Evolutionary conservation across 2,797 vertebrate genomes (phyloP).

Genomic region (Picus viridis): DNA sequence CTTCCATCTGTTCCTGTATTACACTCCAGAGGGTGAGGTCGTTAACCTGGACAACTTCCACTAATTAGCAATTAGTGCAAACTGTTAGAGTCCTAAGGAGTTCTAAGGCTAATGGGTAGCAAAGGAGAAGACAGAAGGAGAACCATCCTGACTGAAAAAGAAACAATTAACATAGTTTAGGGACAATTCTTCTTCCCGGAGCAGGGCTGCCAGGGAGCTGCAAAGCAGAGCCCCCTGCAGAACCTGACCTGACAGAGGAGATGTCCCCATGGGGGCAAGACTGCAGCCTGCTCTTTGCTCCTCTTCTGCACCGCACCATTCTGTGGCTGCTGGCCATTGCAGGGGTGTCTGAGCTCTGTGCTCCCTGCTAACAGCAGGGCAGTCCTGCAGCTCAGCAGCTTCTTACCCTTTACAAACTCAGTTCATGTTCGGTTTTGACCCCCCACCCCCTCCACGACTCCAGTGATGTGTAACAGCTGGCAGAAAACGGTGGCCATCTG

Average conservation of each 20-base stretch:
- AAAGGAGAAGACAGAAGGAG: neutral
- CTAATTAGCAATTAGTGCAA: neutral
- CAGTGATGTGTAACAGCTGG: neutral
- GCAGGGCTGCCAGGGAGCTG: neutral
- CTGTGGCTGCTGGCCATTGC: neutral
- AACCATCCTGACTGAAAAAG: neutral
- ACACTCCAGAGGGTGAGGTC: neutral
- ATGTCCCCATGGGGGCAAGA: neutral
- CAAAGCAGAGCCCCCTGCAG: neutral
- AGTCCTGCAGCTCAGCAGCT: neutral
- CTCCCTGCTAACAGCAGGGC: neutral
- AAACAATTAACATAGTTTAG: neutral
- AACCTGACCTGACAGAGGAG: neutral
- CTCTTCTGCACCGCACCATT: neutral
- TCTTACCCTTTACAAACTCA: neutral
- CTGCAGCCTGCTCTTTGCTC: neutral
- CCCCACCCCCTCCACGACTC: neutral
- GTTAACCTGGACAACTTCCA: neutral
- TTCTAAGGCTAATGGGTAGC: neutral
- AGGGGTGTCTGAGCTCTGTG: neutral
- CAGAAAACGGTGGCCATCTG: neutral
- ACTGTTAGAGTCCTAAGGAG: neutral
- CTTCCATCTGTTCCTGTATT: neutral
- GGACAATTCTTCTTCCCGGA: neutral
- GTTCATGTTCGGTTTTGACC: slow-evolving; percentile 29